Percentiles rank a stretch among this genome's conserved stretches.
phyloP scores from a whole-genome alignment of 2,888 invertebrate species.

The Orthosia incerta region DNA sequence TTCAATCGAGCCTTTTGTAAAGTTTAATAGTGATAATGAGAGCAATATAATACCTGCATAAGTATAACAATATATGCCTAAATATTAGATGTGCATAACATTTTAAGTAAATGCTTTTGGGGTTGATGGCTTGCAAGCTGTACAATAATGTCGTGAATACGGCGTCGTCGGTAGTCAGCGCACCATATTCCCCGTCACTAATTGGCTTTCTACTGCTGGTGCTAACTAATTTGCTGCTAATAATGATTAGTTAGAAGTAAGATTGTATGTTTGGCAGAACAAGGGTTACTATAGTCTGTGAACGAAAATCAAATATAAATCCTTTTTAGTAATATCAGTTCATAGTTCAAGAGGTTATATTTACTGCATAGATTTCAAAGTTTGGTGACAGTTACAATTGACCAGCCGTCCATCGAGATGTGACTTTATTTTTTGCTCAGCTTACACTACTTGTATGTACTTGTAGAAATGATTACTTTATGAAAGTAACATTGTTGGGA shows the following conservation, averaged over 20 bases:
- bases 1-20: slow-evolving; percentile 20
- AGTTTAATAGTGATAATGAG: slow-evolving; percentile 43
- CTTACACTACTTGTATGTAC: slow-evolving; percentile 28
- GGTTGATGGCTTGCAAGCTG: slow-evolving; percentile 22
- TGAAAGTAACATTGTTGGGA: slow-evolving; percentile 28
- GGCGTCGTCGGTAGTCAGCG: slow-evolving; percentile 19
- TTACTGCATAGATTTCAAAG: slow-evolving; percentile 19
- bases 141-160: slow-evolving; percentile 28
- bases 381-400: slow-evolving; percentile 16
- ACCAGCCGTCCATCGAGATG: slow-evolving; percentile 41
- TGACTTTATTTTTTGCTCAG: slow-evolving; percentile 59
- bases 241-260: slow-evolving; percentile 52
- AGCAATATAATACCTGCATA: slow-evolving; percentile 44
- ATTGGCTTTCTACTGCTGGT: slow-evolving; percentile 69
- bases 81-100: slow-evolving; percentile 26
- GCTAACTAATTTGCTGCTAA: slow-evolving; percentile 72
- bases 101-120: slow-evolving; percentile 45
- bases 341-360: neutral
- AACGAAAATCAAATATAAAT: slow-evolving; percentile 26
- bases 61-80: slow-evolving; percentile 4
- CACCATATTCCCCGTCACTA: slow-evolving; percentile 31
- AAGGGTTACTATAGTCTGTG: slow-evolving; percentile 1
- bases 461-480: slow-evolving; percentile 42
- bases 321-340: slow-evolving; percentile 2
- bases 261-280: slow-evolving; percentile 42